A percentile compares a stretch with the other conserved stretches of the same genome.
These are phyloP conservation scores for Danionella dracula DNA, from an alignment of 2,797 vertebrate genomes.

Conservation along the genomic window DNA sequence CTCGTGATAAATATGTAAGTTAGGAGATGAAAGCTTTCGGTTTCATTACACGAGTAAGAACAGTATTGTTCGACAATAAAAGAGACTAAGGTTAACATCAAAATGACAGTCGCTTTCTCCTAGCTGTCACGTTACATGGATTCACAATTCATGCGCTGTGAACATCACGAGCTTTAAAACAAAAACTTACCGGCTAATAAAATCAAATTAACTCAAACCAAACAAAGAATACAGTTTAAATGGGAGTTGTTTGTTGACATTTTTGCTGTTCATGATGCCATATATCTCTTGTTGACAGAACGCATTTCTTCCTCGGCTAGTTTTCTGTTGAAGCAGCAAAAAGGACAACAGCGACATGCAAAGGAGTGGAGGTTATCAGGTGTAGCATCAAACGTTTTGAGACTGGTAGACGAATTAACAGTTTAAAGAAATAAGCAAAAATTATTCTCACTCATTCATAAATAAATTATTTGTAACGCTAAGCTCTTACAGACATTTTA, in stretches of 20 bases:
- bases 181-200: slow-evolving; percentile 13
- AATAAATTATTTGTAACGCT: too few relatives aligned
- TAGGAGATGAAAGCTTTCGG: too few relatives aligned
- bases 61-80: neutral
- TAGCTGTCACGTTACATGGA: neutral
- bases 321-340: neutral
- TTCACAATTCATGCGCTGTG: neutral
- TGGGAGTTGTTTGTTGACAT: slow-evolving; percentile 3
- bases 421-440: too few relatives aligned
- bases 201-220: slow-evolving; percentile 4
- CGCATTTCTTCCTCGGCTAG: neutral
- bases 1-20: too few relatives aligned
- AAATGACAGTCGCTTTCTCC: neutral
- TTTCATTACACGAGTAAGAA: too few relatives aligned
- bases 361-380: neutral
- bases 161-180: neutral
- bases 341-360: neutral
- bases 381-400: too few relatives aligned
- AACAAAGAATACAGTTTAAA: neutral
- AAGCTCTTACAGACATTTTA: too few relatives aligned
- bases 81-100: neutral
- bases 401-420: too few relatives aligned
- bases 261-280: neutral
- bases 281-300: slow-evolving; percentile 21
- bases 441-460: too few relatives aligned